A percentile compares a stretch with the other conserved stretches of the same genome.
These are phyloP conservation scores for Origma solitaria DNA, from an alignment of 2,113 vertebrate genomes.

Conservation along the genomic window DNA sequence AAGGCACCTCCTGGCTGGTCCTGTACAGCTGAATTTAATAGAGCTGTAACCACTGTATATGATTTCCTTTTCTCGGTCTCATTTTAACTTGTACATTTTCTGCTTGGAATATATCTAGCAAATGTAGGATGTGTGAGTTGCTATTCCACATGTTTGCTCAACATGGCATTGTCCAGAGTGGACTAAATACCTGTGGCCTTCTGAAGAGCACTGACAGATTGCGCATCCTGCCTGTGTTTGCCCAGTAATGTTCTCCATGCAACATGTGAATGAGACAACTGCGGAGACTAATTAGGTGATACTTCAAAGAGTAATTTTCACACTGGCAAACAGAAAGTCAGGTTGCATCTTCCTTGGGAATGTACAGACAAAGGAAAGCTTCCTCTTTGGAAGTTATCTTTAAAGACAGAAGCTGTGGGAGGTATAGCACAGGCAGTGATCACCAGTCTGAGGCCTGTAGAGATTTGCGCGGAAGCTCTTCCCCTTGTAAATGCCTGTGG, in stretches of 20 bases:
- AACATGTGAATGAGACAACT: background rate
- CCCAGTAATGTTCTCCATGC: background rate
- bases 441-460: background rate
- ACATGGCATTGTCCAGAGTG: background rate
- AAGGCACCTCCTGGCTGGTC: background rate
- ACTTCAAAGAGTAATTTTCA: background rate
- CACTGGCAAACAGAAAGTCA: background rate
- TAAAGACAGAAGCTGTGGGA: background rate
- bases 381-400: background rate
- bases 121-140: background rate
- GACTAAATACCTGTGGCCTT: background rate
- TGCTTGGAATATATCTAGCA: background rate
- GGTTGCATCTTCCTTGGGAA: background rate
- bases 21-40: background rate
- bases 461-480: background rate
- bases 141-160: background rate
- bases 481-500: background rate
- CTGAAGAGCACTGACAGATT: background rate
- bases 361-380: background rate
- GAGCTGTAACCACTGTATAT: background rate
- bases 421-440: background rate
- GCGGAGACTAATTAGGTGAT: background rate
- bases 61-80: conserved; percentile 17
- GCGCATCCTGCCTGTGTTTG: background rate
- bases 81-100: background rate